A percentile compares a stretch with the other conserved stretches of the same genome.
Evolutionary conservation across 2,888 invertebrate species (phyloP).

Genomic region (Limnephilus lunatus): DNA sequence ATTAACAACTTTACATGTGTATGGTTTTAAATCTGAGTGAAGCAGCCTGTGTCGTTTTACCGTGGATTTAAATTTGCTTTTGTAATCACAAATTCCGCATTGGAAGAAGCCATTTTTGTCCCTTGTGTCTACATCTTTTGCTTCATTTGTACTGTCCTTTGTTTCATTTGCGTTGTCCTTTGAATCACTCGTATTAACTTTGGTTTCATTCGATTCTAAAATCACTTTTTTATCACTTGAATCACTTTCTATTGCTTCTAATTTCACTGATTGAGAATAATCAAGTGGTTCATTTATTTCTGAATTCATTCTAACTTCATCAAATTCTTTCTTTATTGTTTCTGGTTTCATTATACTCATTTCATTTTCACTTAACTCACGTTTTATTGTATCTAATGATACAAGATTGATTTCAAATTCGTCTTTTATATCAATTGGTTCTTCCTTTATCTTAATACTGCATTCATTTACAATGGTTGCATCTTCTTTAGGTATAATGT

Average conservation of each 20-base stretch:
- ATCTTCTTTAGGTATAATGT: neutral
- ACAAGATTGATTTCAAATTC: neutral
- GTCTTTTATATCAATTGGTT: neutral
- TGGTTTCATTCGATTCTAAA: neutral
- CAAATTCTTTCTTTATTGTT: neutral
- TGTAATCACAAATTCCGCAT: neutral
- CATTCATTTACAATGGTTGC: neutral
- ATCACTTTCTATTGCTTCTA: neutral
- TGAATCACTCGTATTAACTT: neutral
- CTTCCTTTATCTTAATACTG: neutral
- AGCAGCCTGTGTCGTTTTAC: neutral
- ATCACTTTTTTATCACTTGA: neutral
- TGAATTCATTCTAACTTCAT: neutral
- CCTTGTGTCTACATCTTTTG: neutral
- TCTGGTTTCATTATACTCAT: neutral
- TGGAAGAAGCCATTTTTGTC: slow-evolving; percentile 15
- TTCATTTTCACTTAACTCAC: neutral
- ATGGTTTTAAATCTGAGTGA: neutral
- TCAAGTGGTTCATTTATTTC: slow-evolving; percentile 2
- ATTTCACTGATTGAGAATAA: neutral
- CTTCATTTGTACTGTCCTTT: neutral
- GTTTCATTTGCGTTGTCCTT: neutral
- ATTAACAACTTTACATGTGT: neutral
- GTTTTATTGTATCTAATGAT: neutral
- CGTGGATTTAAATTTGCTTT: slow-evolving; percentile 33